These are phyloP conservation scores for Drosophila sp. DNA, from an alignment of 1,140 invertebrate species.

Conservation along the genomic window DNA sequence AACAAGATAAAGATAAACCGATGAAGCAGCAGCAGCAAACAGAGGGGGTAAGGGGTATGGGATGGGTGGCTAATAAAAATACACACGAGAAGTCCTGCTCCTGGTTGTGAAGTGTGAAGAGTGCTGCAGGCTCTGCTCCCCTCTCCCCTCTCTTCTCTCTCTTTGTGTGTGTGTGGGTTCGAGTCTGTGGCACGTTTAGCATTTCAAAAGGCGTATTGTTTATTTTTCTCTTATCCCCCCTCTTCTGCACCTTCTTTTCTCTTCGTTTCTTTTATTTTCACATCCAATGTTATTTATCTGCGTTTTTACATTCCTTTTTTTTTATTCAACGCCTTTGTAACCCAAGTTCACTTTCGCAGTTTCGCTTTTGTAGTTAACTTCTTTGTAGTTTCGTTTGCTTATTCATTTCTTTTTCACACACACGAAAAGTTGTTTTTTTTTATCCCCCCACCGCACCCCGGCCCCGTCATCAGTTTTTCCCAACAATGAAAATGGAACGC, in stretches of 20 bases:
- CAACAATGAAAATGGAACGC: slow-evolving; percentile 59
- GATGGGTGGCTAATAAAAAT: slow-evolving; percentile 67
- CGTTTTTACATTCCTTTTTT: slow-evolving; percentile 24
- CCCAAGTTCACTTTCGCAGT: slow-evolving; percentile 68
- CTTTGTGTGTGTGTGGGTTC: slow-evolving; percentile 18
- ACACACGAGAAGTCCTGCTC: slow-evolving; percentile 61
- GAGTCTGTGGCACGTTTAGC: slow-evolving; percentile 66
- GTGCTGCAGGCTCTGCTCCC: slow-evolving; percentile 8
- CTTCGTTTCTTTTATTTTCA: slow-evolving; percentile 47
- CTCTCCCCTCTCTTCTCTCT: not conserved
- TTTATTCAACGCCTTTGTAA: slow-evolving; percentile 60
- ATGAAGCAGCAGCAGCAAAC: not conserved
- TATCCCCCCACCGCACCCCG: not conserved
- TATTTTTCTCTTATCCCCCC: slow-evolving; percentile 47
- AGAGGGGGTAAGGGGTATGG: not conserved
- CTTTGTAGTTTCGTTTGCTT: slow-evolving; percentile 73
- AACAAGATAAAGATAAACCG: slow-evolving; percentile 75
- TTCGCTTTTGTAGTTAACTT: slow-evolving; percentile 73
- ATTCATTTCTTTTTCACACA: slow-evolving; percentile 60
- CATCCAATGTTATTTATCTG: slow-evolving; percentile 78
- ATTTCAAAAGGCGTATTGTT: slow-evolving; percentile 81
- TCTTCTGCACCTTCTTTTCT: not conserved
- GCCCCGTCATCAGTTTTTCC: not conserved
- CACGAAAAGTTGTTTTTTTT: slow-evolving; percentile 55
- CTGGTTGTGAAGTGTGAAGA: slow-evolving; percentile 58